phyloP scores from a whole-genome alignment of 2,888 invertebrate genomes.

The Alsophila aescularia region DNA sequence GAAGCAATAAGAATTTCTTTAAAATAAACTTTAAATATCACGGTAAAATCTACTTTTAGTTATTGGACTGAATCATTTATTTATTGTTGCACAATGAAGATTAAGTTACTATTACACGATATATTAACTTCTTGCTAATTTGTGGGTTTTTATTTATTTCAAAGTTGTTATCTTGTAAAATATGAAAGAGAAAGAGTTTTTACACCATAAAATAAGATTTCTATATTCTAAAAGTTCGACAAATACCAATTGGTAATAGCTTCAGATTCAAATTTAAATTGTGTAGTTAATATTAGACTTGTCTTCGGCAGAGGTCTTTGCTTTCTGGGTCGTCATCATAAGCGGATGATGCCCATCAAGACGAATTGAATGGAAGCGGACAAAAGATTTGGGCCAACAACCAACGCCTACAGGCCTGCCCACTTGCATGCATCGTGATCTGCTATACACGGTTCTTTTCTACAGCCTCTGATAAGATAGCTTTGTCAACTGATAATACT shows the following conservation, averaged over 20 bases:
- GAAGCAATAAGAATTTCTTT: conserved; percentile 7
- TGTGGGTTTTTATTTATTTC: no score
- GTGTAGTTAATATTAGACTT: conserved; percentile 12
- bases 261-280: conserved; percentile 10
- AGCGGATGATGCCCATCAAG: conserved; percentile 58
- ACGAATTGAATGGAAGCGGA: conserved; percentile 47
- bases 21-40: no score
- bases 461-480: conserved; percentile 26
- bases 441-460: conserved; percentile 21
- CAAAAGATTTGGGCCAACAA: conserved; percentile 63
- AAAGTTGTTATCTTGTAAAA: no score
- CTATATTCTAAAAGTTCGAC: no score
- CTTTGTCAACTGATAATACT: conserved; percentile 19
- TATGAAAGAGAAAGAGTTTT: no score
- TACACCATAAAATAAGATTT: no score
- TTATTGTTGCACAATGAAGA: no score
- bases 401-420: conserved; percentile 51
- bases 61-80: no score
- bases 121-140: no score
- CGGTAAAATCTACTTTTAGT: no score
- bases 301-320: conserved; percentile 26
- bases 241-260: neutral
- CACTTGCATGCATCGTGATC: conserved; percentile 40
- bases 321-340: conserved; percentile 43
- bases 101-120: no score